A percentile compares a stretch with the other conserved stretches of the same genome.
These are phyloP conservation scores for Scotopteryx bipunctaria DNA, from an alignment of 2,888 invertebrate genomes.

Conservation along the genomic window DNA sequence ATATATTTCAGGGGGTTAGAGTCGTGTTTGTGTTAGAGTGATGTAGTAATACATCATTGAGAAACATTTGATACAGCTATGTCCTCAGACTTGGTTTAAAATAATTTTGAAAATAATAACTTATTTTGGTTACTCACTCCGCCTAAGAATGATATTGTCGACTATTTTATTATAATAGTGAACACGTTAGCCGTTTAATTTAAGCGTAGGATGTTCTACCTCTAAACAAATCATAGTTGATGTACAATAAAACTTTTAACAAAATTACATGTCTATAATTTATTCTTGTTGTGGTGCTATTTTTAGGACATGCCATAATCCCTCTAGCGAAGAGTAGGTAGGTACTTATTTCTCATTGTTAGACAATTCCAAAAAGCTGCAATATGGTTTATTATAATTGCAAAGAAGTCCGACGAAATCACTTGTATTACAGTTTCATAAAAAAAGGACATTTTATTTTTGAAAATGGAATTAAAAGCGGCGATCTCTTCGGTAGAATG, in stretches of 20 bases:
- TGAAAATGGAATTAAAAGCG: too few species aligned
- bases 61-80: conserved; percentile 43
- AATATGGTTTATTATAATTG: too few species aligned
- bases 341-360: too few species aligned
- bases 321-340: too few species aligned
- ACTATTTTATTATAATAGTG: conserved; percentile 68
- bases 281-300: background rate
- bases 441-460: too few species aligned
- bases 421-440: too few species aligned
- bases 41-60: background rate
- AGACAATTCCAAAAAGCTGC: too few species aligned
- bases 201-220: conserved; percentile 83
- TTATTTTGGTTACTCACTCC: conserved; percentile 67
- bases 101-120: conserved; percentile 37
- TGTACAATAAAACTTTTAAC: conserved; percentile 83
- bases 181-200: conserved; percentile 76
- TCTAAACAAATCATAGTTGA: conserved; percentile 82
- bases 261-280: conserved; percentile 50
- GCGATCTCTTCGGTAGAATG: too few species aligned
- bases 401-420: too few species aligned
- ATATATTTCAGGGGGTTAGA: background rate
- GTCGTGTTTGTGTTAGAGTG: background rate
- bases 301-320: too few species aligned
- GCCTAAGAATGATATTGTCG: conserved; percentile 75
- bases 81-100: conserved; percentile 22